Conservation (phyloP, 92 coral and sea anemone species). For the Parazoanthus atlanticus region DNA sequence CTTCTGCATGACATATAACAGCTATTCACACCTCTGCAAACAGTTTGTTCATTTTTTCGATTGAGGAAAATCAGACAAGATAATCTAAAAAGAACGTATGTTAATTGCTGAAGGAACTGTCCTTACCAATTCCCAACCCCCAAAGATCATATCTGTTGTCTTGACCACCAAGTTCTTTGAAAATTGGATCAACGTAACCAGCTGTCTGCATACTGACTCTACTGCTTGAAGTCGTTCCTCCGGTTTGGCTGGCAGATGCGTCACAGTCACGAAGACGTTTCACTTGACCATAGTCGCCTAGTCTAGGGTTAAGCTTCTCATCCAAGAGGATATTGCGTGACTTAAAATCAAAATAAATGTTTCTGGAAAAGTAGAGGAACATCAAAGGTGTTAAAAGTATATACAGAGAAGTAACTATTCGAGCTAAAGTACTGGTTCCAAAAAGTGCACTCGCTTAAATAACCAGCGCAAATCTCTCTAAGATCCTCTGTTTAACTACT, state of each 20-base stretch:
- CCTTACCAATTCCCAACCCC: slow-evolving; percentile 14
- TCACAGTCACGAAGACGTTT: neutral
- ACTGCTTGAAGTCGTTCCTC: neutral
- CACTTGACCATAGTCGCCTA: neutral
- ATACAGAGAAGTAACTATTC: too few relatives aligned
- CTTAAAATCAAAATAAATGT: slow-evolving; percentile 6
- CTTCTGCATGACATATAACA: too few relatives aligned
- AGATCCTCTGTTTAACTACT: too few relatives aligned
- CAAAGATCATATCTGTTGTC: neutral
- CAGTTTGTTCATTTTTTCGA: too few relatives aligned
- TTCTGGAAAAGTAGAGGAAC: neutral
- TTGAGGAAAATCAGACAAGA: too few relatives aligned
- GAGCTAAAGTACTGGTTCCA: too few relatives aligned
- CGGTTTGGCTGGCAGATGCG: neutral
- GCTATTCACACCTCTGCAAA: too few relatives aligned
- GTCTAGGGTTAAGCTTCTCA: neutral
- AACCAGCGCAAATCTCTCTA: too few relatives aligned
- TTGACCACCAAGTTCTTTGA: neutral
- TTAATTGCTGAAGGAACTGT: neutral
- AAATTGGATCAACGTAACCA: neutral
- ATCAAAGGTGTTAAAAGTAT: too few relatives aligned
- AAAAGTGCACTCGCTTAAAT: too few relatives aligned
- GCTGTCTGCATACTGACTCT: neutral
- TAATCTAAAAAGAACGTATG: too few relatives aligned
- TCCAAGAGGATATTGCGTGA: neutral